Percentiles rank a stretch among this genome's conserved stretches.
Evolutionary conservation across 2,113 vertebrate genomes (phyloP).

Genomic region (Caloenas nicobarica): DNA sequence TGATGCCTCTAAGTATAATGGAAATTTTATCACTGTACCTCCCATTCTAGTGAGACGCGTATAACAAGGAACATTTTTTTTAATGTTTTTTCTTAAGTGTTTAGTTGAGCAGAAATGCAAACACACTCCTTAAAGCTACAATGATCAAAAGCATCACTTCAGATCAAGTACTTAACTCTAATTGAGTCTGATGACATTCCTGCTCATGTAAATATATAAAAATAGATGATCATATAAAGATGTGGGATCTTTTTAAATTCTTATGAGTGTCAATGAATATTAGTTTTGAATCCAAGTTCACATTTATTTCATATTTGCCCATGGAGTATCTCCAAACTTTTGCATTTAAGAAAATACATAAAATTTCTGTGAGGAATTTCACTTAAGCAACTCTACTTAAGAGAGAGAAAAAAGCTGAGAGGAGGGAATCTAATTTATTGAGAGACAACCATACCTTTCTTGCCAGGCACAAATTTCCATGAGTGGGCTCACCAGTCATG

Average conservation of each 20-base stretch:
- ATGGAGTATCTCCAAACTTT: not conserved
- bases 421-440: not conserved
- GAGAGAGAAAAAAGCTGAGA: rapidly evolving
- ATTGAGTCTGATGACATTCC: not conserved
- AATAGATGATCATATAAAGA: not conserved
- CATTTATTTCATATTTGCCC: not conserved
- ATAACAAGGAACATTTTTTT: not conserved
- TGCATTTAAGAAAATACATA: not conserved
- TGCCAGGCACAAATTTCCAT: not conserved
- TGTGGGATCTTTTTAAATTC: not conserved
- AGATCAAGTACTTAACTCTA: not conserved
- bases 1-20: constrained; percentile 5
- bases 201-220: not conserved
- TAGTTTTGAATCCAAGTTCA: not conserved
- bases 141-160: not conserved
- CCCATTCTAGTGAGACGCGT: not conserved
- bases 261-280: not conserved
- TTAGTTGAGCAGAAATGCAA: constrained; percentile 1
- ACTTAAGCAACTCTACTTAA: not conserved
- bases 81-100: not conserved
- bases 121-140: not conserved
- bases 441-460: not conserved
- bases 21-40: not conserved
- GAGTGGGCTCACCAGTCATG: not conserved
- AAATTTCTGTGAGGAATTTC: not conserved